These are phyloP conservation scores for Dascillus cervinus DNA, from an alignment of 2,888 invertebrate species.

Conservation along the genomic window DNA sequence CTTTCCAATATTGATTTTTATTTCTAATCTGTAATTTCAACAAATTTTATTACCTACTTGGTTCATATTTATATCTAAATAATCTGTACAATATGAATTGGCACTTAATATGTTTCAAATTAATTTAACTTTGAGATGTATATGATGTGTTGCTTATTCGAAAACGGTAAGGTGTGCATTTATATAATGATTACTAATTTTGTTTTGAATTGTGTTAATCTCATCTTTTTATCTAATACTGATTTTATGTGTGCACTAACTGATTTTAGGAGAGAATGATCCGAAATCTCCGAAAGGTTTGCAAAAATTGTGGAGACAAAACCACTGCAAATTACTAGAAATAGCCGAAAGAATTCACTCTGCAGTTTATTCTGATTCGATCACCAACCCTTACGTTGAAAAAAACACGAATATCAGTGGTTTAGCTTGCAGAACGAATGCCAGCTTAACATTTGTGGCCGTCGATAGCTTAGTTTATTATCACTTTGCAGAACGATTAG, in stretches of 20 bases:
- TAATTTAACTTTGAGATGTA: too few relatives aligned
- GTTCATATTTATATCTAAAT: too few relatives aligned
- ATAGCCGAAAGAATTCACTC: constrained; percentile 8
- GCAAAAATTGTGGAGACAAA: constrained; percentile 20
- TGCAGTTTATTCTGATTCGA: constrained; percentile 27
- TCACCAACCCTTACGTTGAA: constrained; percentile 26
- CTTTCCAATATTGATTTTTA: too few relatives aligned
- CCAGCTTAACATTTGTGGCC: constrained; percentile 56
- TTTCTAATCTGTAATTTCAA: too few relatives aligned
- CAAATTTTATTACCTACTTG: too few relatives aligned
- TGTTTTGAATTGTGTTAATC: too few relatives aligned
- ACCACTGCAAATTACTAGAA: constrained; percentile 24
- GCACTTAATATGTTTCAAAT: too few relatives aligned
- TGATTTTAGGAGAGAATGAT: constrained; percentile 38
- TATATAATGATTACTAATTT: too few relatives aligned
- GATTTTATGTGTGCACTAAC: neutral
- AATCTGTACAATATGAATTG: too few relatives aligned
- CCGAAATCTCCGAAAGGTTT: constrained; percentile 49
- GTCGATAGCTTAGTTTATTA: constrained; percentile 66
- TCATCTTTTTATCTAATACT: neutral
- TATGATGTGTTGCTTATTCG: too few relatives aligned
- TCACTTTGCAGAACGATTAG: constrained; percentile 68
- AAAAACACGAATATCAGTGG: constrained; percentile 42
- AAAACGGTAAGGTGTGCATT: too few relatives aligned
- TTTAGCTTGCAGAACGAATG: constrained; percentile 50